phyloP scores from a whole-genome alignment of 2,797 vertebrate genomes.

The Bucorvus abyssinicus region DNA sequence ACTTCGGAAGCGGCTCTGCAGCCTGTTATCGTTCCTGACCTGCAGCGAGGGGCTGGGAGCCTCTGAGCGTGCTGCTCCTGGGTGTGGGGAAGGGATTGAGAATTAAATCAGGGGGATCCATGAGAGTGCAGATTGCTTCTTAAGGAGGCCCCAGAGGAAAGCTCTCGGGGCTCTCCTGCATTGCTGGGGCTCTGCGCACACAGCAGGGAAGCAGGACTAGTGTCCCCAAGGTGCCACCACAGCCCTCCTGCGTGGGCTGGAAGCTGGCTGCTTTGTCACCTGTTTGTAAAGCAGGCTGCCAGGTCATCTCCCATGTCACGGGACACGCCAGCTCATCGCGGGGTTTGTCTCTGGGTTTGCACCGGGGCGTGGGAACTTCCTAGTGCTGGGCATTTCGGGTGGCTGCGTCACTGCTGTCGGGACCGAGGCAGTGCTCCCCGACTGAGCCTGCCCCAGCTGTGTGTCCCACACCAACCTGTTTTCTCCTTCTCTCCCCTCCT shows the following conservation, averaged over 20 bases:
- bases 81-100: background rate
- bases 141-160: background rate
- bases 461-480: background rate
- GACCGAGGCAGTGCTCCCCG: rapidly evolving
- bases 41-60: background rate
- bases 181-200: rapidly evolving
- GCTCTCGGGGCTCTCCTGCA: rapidly evolving
- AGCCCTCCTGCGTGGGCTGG: background rate
- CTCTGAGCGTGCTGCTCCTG: background rate
- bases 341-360: background rate
- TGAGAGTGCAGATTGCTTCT: background rate
- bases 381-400: background rate
- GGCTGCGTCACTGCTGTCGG: background rate
- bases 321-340: background rate
- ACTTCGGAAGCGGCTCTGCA: rapidly evolving
- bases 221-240: background rate
- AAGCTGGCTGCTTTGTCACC: background rate
- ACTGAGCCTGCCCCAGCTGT: rapidly evolving
- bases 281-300: background rate
- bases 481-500: background rate
- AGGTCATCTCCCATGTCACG: background rate
- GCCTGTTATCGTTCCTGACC: background rate
- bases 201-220: background rate
- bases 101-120: rapidly evolving
- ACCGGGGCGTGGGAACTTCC: background rate